phyloP scores from a whole-genome alignment of 2,113 vertebrate species.

The Perccottus glenii region DNA sequence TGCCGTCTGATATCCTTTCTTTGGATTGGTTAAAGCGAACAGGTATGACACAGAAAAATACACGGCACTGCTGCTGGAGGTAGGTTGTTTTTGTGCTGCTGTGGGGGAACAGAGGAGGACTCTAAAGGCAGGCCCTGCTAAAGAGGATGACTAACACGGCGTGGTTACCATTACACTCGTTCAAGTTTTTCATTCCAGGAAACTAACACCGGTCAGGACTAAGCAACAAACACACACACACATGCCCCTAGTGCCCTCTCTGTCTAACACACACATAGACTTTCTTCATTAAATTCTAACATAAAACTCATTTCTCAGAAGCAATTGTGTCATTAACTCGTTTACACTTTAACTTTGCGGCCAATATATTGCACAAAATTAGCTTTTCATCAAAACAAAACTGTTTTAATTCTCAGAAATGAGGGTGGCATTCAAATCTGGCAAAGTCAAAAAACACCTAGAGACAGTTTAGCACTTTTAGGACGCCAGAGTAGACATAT shows the following conservation, averaged over 20 bases:
- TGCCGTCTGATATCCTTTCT: constrained; percentile 25
- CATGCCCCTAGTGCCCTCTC: constrained; percentile 10
- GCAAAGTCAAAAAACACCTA: constrained; percentile 39
- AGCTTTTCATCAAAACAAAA: constrained; percentile 38
- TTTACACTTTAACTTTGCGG: constrained; percentile 26
- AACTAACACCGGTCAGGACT: constrained; percentile 67
- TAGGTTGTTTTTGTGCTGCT: constrained; percentile 38
- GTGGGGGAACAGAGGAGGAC: constrained; percentile 2
- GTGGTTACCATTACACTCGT: constrained; percentile 53
- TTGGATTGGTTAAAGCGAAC: constrained; percentile 43
- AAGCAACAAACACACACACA: constrained; percentile 43
- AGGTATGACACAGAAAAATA: constrained; percentile 42
- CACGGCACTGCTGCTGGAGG: constrained; percentile 13
- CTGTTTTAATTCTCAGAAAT: constrained; percentile 19
- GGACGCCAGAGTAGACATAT: constrained; percentile 48
- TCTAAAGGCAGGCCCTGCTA: constrained; percentile 50
- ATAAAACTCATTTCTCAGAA: constrained; percentile 47
- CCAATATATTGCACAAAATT: constrained; percentile 32
- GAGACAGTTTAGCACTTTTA: constrained; percentile 25
- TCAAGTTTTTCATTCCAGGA: constrained; percentile 76
- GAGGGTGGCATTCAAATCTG: constrained; percentile 17
- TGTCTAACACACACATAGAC: constrained; percentile 12
- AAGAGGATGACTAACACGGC: constrained; percentile 66
- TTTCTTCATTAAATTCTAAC: constrained; percentile 35
- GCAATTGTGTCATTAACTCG: constrained; percentile 30